Evolutionary conservation across 2,797 vertebrate genomes (phyloP).

Genomic region (Philypnodon macrostomus): DNA sequence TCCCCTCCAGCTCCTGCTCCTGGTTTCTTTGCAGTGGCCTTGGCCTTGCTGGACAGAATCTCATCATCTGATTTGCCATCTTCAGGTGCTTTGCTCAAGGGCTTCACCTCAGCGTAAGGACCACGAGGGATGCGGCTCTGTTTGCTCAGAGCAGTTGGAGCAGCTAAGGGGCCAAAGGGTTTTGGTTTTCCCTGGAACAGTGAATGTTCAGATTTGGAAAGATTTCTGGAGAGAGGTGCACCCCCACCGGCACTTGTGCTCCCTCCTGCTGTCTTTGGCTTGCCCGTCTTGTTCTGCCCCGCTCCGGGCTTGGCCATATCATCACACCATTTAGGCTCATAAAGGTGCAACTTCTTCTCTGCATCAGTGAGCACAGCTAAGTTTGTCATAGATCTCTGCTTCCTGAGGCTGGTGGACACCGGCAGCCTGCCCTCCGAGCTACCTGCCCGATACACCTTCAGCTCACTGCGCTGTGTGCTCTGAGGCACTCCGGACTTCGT

Average conservation of each 20-base stretch:
- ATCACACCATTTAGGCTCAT: conserved; percentile 94
- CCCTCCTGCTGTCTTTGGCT: conserved; percentile 70
- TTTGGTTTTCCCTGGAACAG: conserved; percentile 88
- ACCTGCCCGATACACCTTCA: conserved; percentile 81
- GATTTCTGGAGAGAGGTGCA: conserved; percentile 84
- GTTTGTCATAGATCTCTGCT: conserved; percentile 96
- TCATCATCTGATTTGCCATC: conserved; percentile 91
- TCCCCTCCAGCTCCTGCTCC: conserved; percentile 66
- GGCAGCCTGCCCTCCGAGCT: conserved; percentile 81
- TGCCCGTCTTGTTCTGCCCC: conserved; percentile 74
- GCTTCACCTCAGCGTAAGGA: conserved; percentile 95
- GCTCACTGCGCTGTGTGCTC: conserved; percentile 76
- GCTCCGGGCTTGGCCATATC: conserved; percentile 86
- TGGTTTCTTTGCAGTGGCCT: conserved; percentile 74
- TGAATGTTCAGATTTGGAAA: conserved; percentile 95
- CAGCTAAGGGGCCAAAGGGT: conserved; percentile 82
- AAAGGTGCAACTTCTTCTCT: conserved; percentile 96
- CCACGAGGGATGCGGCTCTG: conserved; percentile 93
- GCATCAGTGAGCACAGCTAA: conserved; percentile 93
- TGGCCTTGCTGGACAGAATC: conserved; percentile 88
- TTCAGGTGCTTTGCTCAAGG: conserved; percentile 89
- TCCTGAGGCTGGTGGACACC: conserved; percentile 86
- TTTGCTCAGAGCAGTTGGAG: conserved; percentile 80
- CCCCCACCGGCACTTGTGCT: conserved; percentile 62
- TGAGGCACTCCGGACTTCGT: conserved; percentile 76